Evolutionary conservation across 2,888 invertebrate genomes (phyloP), one percentile per base, ranked within the genome.

Genomic region (Pherbina coryleti): DNA sequence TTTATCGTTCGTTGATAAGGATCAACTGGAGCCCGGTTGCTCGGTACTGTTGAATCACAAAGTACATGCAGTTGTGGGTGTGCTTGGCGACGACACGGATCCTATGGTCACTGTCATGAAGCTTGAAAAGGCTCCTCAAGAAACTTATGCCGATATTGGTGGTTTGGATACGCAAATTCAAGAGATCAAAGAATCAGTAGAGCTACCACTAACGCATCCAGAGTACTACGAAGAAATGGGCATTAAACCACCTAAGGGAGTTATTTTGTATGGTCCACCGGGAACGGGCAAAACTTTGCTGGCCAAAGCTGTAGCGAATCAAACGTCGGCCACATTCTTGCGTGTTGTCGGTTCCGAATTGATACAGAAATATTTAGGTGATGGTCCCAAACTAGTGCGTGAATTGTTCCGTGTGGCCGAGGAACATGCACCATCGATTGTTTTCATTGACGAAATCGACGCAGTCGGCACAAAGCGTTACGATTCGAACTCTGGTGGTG

Each of bases 61-160:
- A 93, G 98, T 98, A 1, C 98, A 99, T 91, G 98, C 98, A 67
- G 98, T 99, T n/a, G 98, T 99, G 44, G 99, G 99, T 75, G 98
- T 99, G 0, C 90, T 99, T n/a, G 95, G 97, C 31, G 99, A 99
- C 91, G 99, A 99, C 88, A 99, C 98, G 14, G 99, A 99, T 91
- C 99, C 99, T 5, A 99, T 99, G 99, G 99, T 99, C 3, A 99
- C 98, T 14, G 99, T 99, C 1, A 99, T 99, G 99, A 99, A 99
- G 90, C 91, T 99, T 66, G 99, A 99, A 88, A 99, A 99, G 88
- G 99, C 99, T 9, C 99, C 99, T 0, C 98, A 98, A 89, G 99
- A 99, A 91, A 99, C 99, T 0, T 99, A 99, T 89, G 99, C 99
- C 17, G 99, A 98, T 90, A 99, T 99, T 89, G 98, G 98, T 86